phyloP scores from a whole-genome alignment of 30 jellyfish, hydroid and myxozoan genomes.

The Hydra vulgaris region DNA sequence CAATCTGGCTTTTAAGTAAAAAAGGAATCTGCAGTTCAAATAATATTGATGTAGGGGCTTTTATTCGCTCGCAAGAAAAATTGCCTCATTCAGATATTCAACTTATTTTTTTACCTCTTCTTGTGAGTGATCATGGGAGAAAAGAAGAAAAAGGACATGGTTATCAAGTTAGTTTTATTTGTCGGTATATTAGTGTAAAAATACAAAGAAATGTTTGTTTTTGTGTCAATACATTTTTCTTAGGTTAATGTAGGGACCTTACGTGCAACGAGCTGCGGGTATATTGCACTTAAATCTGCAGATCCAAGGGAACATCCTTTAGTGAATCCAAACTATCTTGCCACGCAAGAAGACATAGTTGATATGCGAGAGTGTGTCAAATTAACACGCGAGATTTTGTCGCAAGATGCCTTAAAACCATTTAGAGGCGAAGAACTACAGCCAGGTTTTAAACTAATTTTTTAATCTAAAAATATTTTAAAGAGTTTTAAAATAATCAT shows the following conservation, averaged over 20 bases:
- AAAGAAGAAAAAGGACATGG: slow-evolving; percentile 73
- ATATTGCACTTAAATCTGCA: slow-evolving; percentile 32
- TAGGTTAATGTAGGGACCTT: slow-evolving; percentile 78
- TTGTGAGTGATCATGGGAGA: slow-evolving; percentile 80
- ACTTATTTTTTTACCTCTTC: slow-evolving; percentile 74
- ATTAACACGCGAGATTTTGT: slow-evolving; percentile 61
- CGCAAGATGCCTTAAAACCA: slow-evolving; percentile 68
- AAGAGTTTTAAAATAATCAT: no score
- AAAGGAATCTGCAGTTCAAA: slow-evolving; percentile 79
- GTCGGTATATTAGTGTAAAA: no score
- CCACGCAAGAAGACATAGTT: slow-evolving; percentile 51
- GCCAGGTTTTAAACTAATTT: slow-evolving; percentile 92
- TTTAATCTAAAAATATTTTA: no score
- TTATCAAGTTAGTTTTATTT: no score
- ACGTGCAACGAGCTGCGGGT: slow-evolving; percentile 82
- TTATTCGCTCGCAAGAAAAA: slow-evolving; percentile 66
- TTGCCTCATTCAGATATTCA: slow-evolving; percentile 76
- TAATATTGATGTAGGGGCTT: slow-evolving; percentile 84
- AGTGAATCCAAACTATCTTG: slow-evolving; percentile 59
- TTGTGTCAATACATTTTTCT: no score
- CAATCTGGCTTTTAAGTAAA: slow-evolving; percentile 56
- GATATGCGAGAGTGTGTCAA: slow-evolving; percentile 75
- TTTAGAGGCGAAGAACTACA: slow-evolving; percentile 69
- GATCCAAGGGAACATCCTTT: slow-evolving; percentile 58
- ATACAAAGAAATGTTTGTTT: no score